Evolutionary conservation across 1,140 invertebrate genomes (phyloP).

Genomic region (Andricus grossulariae): DNA sequence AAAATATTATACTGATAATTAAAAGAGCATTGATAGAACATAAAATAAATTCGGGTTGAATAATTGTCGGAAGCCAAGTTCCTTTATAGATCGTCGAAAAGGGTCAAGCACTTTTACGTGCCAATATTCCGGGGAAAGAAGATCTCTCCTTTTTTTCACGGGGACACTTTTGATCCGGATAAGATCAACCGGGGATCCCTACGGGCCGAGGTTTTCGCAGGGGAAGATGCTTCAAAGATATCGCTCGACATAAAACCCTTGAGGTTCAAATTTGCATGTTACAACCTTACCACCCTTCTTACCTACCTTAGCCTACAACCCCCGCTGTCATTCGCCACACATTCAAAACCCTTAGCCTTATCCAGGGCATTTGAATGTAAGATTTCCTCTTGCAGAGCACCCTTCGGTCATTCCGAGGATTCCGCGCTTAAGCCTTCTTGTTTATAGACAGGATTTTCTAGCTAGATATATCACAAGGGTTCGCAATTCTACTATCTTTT

Average conservation of each 20-base stretch:
- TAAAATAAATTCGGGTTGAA: conserved; percentile 31
- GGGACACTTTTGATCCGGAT: conserved; percentile 66
- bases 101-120: conserved; percentile 48
- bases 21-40: no score
- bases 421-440: conserved; percentile 65
- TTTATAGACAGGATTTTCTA: conserved; percentile 68
- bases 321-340: conserved; percentile 39
- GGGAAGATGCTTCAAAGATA: conserved; percentile 72
- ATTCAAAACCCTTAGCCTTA: conserved; percentile 56
- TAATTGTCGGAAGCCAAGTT: conserved; percentile 36
- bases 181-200: conserved; percentile 63
- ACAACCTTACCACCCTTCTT: conserved; percentile 63
- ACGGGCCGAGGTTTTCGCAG: conserved; percentile 48
- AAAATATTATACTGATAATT: no score
- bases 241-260: conserved; percentile 75
- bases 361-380: conserved; percentile 69
- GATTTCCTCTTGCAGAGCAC: conserved; percentile 60
- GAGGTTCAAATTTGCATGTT: conserved; percentile 76
- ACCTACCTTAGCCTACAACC: conserved; percentile 55
- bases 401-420: conserved; percentile 69
- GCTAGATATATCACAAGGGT: conserved; percentile 46
- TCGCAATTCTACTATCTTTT: conserved; percentile 34
- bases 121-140: conserved; percentile 37
- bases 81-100: conserved; percentile 35
- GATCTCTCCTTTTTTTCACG: conserved; percentile 46